Evolutionary conservation across 2,113 vertebrate species (phyloP).

Genomic region (Addax nasomaculatus): DNA sequence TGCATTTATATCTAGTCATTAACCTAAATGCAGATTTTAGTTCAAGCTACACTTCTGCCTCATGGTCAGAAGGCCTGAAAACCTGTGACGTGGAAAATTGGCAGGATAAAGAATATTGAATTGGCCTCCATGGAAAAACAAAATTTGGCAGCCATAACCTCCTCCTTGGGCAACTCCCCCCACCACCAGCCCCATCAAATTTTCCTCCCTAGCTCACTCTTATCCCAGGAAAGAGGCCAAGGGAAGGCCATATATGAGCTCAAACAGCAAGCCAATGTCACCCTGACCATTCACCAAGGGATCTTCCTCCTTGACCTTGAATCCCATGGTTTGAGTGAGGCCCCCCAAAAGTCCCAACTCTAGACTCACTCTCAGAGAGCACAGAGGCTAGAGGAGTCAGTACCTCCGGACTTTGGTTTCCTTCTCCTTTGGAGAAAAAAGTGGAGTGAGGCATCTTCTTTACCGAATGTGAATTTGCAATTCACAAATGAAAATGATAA

Average conservation of each 20-base stretch:
- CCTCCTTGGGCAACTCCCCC: background rate
- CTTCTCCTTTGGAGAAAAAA: background rate
- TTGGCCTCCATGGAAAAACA: constrained; percentile 67
- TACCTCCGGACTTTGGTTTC: background rate
- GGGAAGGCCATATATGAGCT: background rate
- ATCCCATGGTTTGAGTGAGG: background rate
- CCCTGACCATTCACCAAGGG: background rate
- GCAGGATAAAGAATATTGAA: constrained; percentile 74
- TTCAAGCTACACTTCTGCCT: constrained; percentile 70
- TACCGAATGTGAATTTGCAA: background rate
- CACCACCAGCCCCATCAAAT: background rate
- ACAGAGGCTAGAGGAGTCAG: background rate
- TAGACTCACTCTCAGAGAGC: background rate
- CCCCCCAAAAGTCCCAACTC: no score
- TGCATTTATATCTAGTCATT: constrained; percentile 79
- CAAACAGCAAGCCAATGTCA: background rate
- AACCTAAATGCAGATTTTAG: constrained; percentile 78
- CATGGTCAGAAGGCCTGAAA: constrained; percentile 74
- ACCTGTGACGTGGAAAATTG: constrained; percentile 75
- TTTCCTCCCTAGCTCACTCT: background rate
- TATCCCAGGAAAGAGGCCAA: background rate
- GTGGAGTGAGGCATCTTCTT: background rate
- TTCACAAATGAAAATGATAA: background rate
- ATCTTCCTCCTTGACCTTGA: background rate
- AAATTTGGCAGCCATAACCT: constrained; percentile 65